phyloP scores from a whole-genome alignment of 2,113 vertebrate species.

The Caranx melampygus region DNA sequence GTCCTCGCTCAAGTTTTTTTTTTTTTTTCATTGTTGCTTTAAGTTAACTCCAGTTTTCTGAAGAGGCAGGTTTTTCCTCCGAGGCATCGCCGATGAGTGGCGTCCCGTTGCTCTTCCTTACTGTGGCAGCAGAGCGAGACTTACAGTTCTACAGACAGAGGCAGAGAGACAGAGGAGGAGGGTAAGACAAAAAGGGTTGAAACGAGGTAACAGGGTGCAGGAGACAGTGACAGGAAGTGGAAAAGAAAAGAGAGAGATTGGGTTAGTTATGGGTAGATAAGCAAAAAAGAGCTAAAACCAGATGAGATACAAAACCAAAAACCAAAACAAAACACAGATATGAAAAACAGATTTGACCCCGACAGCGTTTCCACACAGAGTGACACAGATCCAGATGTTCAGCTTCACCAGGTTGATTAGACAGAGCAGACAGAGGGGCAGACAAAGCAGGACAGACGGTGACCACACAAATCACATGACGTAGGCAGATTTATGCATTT shows the following conservation, averaged over 20 bases:
- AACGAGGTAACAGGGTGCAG: conserved; percentile 4
- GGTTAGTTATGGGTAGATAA: conserved; percentile 44
- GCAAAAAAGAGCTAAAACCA: background rate
- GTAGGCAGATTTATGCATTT: conserved; percentile 45
- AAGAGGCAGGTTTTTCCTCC: conserved; percentile 10
- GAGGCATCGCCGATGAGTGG: conserved; percentile 20
- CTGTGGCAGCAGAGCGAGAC: background rate
- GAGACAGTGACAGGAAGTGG: conserved; percentile 1
- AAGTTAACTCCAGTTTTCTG: conserved; percentile 33
- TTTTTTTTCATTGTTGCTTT: too few relatives aligned
- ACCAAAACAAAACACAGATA: background rate
- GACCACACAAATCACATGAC: conserved; percentile 17
- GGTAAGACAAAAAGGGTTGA: background rate
- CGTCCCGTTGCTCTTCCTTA: conserved; percentile 47
- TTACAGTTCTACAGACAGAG: conserved; percentile 57
- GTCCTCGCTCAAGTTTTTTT: background rate
- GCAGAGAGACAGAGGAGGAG: conserved; percentile 20
- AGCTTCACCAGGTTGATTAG: background rate
- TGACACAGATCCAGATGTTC: background rate
- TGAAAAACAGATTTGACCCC: conserved; percentile 1
- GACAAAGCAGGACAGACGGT: conserved; percentile 6
- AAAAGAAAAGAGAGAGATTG: conserved; percentile 11
- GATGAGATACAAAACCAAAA: background rate
- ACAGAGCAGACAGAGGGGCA: conserved; percentile 1
- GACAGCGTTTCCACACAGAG: background rate